Base-by-base conservation (phyloP, 2,888 invertebrate genomes). In the Heteromurus nitidus region DNA sequence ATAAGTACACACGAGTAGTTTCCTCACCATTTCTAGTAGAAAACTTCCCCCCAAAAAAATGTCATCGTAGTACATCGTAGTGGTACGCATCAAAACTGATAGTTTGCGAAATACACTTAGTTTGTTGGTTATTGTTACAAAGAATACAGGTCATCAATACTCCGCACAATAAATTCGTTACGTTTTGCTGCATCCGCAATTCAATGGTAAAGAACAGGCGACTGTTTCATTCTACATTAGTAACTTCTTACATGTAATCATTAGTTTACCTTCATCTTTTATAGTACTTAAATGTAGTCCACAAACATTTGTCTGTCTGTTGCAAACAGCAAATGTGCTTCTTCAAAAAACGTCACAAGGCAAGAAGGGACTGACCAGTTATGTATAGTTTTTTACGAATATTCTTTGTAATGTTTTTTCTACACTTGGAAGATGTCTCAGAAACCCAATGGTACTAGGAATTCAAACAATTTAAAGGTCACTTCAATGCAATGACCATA, bases 301-400 rank as follows among this genome's bases (percentile, higher is more conserved):
- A 47, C 47, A 47, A n/a, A 16, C 47, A 47, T 47, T 47, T 16
- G 47, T n/a, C n/a, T n/a, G n/a, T n/a, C 30, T 55, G 55, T 55
- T 60, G 7, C 5, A 28, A 60, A 13, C 60, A 60, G 60, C 60
- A 60, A 60, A 28, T 28, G 28, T 26, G 2, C n/a, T 28, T 60
- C 16, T 24, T 60, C 30, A n/a, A 16, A 11, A 36, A 69, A 53
- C 31, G 55, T n/a, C n/a, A 50, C 72, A 65, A 72, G 79, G 79
- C 79, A 80, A 80, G 79, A 80, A 58, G 64, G 68, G 72, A 72
- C 79, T 79, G 79, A 79, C 79, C 79, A 79, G 79, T 79, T 68
- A 55, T 55, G 55, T 55, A n/a, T n/a, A n/a, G 24, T 60, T 65
- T 28, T 53, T 18, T 36, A n/a, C n/a, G n/a, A n/a, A n/a, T n/a